Evolutionary conservation across 2,888 invertebrate species (phyloP).

Genomic region (Dendrolimus pini): DNA sequence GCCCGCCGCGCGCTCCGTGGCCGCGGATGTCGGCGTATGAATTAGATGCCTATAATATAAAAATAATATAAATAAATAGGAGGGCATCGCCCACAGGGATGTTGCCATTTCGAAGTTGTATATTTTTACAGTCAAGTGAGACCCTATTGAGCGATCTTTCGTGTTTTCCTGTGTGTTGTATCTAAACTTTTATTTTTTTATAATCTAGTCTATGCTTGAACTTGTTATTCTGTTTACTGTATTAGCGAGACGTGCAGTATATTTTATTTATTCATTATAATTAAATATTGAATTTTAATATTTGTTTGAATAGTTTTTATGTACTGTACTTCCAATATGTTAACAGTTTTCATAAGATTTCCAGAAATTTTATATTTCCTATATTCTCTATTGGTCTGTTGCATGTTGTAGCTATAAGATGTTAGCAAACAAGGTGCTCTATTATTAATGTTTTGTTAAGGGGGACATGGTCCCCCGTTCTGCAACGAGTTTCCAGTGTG

Average conservation of each 20-base stretch:
- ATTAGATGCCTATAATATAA: too few species aligned
- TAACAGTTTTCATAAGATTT: slow-evolving; percentile 34
- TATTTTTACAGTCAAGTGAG: slow-evolving; percentile 38
- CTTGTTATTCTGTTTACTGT: slow-evolving; percentile 44
- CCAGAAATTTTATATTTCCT: slow-evolving; percentile 49
- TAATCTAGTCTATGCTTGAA: slow-evolving; percentile 62
- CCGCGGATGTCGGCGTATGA: too few species aligned
- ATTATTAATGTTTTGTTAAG: slow-evolving; percentile 61
- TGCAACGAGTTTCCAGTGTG: slow-evolving; percentile 73
- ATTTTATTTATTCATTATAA: slow-evolving; percentile 33
- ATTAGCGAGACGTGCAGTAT: slow-evolving; percentile 27
- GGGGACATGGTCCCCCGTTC: slow-evolving; percentile 62
- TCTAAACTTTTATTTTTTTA: slow-evolving; percentile 43
- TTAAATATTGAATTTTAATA: slow-evolving; percentile 29
- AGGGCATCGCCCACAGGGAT: not conserved
- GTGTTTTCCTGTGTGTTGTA: slow-evolving; percentile 38
- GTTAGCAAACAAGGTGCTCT: slow-evolving; percentile 69
- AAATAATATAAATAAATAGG: too few species aligned
- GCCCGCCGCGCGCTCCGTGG: too few species aligned
- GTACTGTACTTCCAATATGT: slow-evolving; percentile 44
- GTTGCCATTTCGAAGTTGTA: slow-evolving; percentile 46
- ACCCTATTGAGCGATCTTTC: slow-evolving; percentile 26
- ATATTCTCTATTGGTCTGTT: slow-evolving; percentile 45
- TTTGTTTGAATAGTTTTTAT: slow-evolving; percentile 36
- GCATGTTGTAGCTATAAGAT: slow-evolving; percentile 56